phyloP scores from a whole-genome alignment of 2,797 vertebrate species.

The Crypturellus tataupa region DNA sequence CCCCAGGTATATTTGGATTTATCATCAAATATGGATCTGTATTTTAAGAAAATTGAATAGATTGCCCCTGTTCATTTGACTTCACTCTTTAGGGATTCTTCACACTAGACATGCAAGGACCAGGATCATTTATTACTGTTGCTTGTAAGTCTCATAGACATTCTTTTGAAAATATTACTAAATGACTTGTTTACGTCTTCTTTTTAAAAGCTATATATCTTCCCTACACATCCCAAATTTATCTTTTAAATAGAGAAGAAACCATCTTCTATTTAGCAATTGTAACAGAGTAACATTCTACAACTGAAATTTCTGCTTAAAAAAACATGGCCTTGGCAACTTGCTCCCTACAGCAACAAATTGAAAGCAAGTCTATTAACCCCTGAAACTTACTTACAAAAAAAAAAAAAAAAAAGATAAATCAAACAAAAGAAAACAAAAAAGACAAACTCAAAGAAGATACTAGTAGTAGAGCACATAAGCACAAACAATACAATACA shows the following conservation, averaged over 20 bases:
- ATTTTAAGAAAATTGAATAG: neutral
- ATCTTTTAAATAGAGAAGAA: neutral
- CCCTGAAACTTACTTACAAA: neutral
- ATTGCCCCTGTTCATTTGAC: neutral
- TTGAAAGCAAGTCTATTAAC: conserved; percentile 21
- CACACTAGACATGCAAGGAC: neutral
- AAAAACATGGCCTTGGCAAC: conserved; percentile 7
- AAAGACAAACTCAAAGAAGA: neutral
- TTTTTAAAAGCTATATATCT: conserved; percentile 24
- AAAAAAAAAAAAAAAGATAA: neutral
- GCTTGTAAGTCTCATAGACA: neutral
- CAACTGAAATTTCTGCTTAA: conserved; percentile 1
- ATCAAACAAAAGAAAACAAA: neutral
- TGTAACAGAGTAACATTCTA: neutral
- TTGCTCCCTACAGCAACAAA: neutral
- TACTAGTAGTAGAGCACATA: neutral
- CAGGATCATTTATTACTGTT: neutral
- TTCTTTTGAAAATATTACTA: conserved; percentile 17
- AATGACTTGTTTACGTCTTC: neutral
- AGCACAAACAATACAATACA: neutral
- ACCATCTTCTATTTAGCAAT: neutral
- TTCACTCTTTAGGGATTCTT: neutral
- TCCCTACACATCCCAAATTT: neutral
- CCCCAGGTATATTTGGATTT: neutral
- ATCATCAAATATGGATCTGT: neutral